Percentiles rank a stretch among this genome's conserved stretches.
Evolutionary conservation across 2,888 invertebrate genomes (phyloP).

Genomic region (Cephus sareptanus): DNA sequence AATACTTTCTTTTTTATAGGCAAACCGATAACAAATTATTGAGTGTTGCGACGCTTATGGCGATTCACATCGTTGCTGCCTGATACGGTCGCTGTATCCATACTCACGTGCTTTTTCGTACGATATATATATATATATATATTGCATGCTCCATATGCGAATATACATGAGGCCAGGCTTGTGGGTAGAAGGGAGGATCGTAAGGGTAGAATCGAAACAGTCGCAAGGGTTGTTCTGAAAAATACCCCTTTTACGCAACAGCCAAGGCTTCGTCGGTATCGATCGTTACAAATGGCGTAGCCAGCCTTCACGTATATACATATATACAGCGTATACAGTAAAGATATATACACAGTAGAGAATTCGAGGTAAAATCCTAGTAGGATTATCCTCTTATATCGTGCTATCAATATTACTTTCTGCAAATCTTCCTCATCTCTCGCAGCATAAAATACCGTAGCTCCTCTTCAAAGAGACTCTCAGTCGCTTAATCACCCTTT

Average conservation of each 20-base stretch:
- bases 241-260: not conserved
- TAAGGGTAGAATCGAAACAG: not conserved
- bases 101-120: not conserved
- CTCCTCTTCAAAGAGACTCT: not conserved
- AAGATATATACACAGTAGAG: not conserved
- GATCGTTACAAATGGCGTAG: constrained; percentile 47
- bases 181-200: not conserved
- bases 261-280: constrained; percentile 26
- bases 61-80: not conserved
- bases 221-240: not conserved
- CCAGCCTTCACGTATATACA: not conserved
- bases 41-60: not conserved
- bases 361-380: constrained; percentile 6
- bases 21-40: not conserved
- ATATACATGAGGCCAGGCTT: not conserved
- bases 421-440: constrained; percentile 33
- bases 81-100: not conserved
- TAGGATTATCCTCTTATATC: constrained; percentile 28
- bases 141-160: not conserved
- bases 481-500: not conserved
- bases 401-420: constrained; percentile 52
- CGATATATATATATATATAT: too few relatives aligned
- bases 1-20: not conserved
- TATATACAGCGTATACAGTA: not conserved
- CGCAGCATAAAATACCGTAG: not conserved